These are phyloP conservation scores for Drosophila testacea DNA, from an alignment of 2,888 invertebrate genomes.

Conservation along the genomic window DNA sequence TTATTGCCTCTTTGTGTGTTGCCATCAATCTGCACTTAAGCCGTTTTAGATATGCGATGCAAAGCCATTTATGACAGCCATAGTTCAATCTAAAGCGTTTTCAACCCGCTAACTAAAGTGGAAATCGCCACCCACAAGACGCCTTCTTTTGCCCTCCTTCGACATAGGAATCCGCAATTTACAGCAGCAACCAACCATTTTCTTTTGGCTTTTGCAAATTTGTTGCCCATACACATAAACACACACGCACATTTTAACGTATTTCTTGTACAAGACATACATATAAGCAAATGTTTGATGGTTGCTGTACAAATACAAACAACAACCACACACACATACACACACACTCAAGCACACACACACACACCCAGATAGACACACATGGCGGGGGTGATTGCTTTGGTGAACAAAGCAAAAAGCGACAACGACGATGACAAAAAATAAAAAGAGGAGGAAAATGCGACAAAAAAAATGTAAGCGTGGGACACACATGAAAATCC, in stretches of 20 bases:
- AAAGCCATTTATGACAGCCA: constrained; percentile 74
- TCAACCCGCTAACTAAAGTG: constrained; percentile 71
- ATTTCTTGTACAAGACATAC: constrained; percentile 61
- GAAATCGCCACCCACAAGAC: constrained; percentile 62
- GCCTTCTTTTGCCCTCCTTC: not conserved
- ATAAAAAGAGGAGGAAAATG: constrained; percentile 50
- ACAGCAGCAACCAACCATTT: constrained; percentile 66
- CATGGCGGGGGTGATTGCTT: constrained; percentile 68
- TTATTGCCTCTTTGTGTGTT: constrained; percentile 39
- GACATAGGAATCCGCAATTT: constrained; percentile 2
- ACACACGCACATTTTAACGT: constrained; percentile 54
- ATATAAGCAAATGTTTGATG: constrained; percentile 79
- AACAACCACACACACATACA: constrained; percentile 58
- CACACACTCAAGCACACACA: constrained; percentile 8
- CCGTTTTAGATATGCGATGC: constrained; percentile 70
- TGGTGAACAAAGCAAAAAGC: constrained; percentile 71
- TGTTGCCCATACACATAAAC: constrained; percentile 47
- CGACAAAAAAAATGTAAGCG: constrained; percentile 58
- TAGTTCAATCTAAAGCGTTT: constrained; percentile 75
- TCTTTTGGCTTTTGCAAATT: constrained; percentile 72
- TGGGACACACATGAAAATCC: constrained; percentile 67
- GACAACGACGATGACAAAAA: constrained; percentile 32
- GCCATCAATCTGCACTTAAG: constrained; percentile 71
- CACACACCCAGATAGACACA: constrained; percentile 22
- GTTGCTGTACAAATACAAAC: constrained; percentile 82